Conservation (phyloP, 2,888 invertebrate species). For the Polydrusus pterygomalis region DNA sequence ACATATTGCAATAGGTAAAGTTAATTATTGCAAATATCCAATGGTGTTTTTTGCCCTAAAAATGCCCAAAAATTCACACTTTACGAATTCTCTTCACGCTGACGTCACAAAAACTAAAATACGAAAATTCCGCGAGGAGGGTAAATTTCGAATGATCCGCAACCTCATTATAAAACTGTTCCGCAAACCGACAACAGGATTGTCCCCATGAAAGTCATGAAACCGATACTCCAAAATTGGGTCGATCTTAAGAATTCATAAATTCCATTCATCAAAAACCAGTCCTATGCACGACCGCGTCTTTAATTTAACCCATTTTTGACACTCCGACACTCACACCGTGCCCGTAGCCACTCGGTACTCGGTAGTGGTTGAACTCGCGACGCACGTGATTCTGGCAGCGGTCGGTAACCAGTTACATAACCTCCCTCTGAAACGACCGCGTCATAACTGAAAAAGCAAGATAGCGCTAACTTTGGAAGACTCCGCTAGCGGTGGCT, state of each 20-base stretch:
- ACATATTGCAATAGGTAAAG: not conserved
- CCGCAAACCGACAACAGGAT: too few species aligned
- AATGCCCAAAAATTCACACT: too few species aligned
- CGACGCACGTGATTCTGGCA: slow-evolving; percentile 48
- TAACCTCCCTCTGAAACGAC: slow-evolving; percentile 28
- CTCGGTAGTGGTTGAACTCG: slow-evolving; percentile 9
- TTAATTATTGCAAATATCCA: not conserved
- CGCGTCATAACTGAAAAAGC: slow-evolving; percentile 45
- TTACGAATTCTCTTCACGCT: too few species aligned
- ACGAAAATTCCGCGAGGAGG: too few species aligned
- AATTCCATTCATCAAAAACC: slow-evolving; percentile 23
- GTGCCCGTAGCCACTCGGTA: not conserved
- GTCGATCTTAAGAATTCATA: too few species aligned
- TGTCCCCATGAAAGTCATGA: too few species aligned
- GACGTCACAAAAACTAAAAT: too few species aligned
- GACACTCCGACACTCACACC: not conserved
- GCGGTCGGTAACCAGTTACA: slow-evolving; percentile 29
- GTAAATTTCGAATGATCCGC: too few species aligned
- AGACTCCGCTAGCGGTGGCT: slow-evolving; percentile 23
- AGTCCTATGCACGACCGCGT: not conserved
- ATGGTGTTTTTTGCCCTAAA: too few species aligned
- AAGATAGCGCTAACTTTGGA: slow-evolving; percentile 16
- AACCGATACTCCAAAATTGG: too few species aligned
- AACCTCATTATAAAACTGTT: too few species aligned
- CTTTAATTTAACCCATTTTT: slow-evolving; percentile 31